Conservation (phyloP, 2,888 invertebrate species). For the Cosmia pyralina region DNA sequence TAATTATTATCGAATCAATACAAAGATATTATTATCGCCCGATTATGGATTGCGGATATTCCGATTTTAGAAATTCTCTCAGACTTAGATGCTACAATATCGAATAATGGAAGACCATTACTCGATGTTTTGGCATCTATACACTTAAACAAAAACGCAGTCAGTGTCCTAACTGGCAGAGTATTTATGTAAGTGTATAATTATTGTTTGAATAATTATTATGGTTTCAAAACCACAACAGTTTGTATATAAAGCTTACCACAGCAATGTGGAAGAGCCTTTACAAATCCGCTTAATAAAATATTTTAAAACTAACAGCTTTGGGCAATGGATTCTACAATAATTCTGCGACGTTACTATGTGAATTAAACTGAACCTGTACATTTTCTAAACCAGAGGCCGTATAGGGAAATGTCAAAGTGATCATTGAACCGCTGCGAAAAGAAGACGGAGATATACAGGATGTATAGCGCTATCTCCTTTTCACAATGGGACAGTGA, state of each 20-base stretch:
- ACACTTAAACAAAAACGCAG: not conserved
- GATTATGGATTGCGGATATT: not conserved
- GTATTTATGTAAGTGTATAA: not conserved
- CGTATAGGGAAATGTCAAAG: conserved; percentile 14
- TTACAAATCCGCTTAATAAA: conserved; percentile 1
- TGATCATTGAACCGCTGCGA: not conserved
- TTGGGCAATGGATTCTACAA: conserved; percentile 34
- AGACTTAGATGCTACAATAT: not conserved
- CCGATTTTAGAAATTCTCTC: not conserved
- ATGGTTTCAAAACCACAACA: too few species aligned
- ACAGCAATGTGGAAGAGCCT: not conserved
- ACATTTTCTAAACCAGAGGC: conserved; percentile 12
- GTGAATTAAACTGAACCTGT: not conserved
- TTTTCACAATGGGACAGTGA: not conserved
- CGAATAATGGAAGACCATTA: too few species aligned
- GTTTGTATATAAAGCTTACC: too few species aligned
- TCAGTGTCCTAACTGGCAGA: not conserved
- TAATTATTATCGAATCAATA: not conserved
- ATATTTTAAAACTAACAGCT: conserved; percentile 18
- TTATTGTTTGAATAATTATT: not conserved
- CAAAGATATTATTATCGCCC: not conserved
- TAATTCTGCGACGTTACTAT: conserved; percentile 33
- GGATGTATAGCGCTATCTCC: conserved; percentile 2
- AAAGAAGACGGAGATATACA: conserved; percentile 14
- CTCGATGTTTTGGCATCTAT: not conserved